Evolutionary conservation across 2,113 vertebrate species (phyloP).

Genomic region (Sceloporus tristichus): DNA sequence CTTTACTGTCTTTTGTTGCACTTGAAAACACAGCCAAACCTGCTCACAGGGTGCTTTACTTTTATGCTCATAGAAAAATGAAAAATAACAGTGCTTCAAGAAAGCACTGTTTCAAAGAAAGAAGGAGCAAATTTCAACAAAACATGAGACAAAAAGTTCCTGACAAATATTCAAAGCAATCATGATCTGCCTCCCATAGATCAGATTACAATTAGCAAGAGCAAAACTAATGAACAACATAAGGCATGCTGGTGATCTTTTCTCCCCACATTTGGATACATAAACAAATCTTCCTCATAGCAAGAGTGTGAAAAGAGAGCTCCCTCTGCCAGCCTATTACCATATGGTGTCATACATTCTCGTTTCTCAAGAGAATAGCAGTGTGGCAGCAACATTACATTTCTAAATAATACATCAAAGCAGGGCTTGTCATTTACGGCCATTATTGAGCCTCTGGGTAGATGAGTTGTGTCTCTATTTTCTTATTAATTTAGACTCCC

Average conservation of each 20-base stretch:
- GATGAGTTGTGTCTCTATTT: constrained; percentile 51
- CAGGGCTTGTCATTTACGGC: constrained; percentile 53
- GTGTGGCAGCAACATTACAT: constrained; percentile 6
- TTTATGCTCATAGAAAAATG: background rate
- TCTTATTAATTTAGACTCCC: constrained; percentile 61
- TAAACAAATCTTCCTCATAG: constrained; percentile 19
- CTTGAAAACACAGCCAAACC: background rate
- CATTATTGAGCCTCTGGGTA: constrained; percentile 52
- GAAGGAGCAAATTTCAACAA: constrained; percentile 21
- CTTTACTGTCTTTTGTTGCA: background rate
- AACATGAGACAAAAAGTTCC: constrained; percentile 33
- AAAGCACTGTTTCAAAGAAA: constrained; percentile 36
- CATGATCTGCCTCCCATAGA: constrained; percentile 51
- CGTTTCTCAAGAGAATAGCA: constrained; percentile 44
- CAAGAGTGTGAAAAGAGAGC: background rate
- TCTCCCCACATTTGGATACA: constrained; percentile 28
- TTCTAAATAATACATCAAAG: constrained; percentile 74
- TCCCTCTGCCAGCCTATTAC: constrained; percentile 27
- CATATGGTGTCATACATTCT: constrained; percentile 17
- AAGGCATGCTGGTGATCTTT: constrained; percentile 35
- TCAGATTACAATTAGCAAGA: constrained; percentile 51
- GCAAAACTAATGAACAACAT: constrained; percentile 45
- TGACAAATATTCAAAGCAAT: constrained; percentile 57
- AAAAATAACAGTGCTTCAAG: constrained; percentile 26
- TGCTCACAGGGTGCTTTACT: background rate